These are phyloP conservation scores for Zosterops pallidus DNA, from an alignment of 2,113 vertebrate genomes.

Conservation along the genomic window DNA sequence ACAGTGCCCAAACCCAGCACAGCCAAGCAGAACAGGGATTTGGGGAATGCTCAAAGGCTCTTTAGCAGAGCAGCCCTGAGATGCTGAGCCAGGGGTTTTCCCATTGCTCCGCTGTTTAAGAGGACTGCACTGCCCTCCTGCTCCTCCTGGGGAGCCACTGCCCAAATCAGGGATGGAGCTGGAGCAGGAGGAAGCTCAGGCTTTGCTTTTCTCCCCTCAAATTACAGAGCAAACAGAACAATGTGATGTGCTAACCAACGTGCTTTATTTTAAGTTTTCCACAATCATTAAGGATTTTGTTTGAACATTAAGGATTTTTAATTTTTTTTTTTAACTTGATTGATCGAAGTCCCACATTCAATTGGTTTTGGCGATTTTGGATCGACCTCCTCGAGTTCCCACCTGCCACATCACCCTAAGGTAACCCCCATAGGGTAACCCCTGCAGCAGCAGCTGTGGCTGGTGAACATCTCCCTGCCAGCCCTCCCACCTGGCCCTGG, in stretches of 20 bases:
- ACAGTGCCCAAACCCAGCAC: background rate
- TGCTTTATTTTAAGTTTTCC: constrained; percentile 67
- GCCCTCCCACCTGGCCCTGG: background rate
- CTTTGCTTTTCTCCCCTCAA: background rate
- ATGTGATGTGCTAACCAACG: background rate
- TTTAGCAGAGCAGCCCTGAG: background rate
- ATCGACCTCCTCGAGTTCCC: background rate
- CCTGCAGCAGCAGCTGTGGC: background rate
- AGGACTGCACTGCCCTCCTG: background rate
- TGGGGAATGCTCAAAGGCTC: rapidly evolving
- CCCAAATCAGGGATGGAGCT: background rate
- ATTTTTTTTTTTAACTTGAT: background rate
- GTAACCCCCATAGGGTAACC: background rate
- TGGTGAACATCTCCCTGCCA: background rate
- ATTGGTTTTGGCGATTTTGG: background rate
- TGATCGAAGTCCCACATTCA: background rate
- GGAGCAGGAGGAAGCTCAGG: rapidly evolving
- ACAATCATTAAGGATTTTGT: constrained; percentile 42
- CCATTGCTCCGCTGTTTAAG: background rate
- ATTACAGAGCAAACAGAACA: constrained; percentile 35
- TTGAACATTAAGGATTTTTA: background rate
- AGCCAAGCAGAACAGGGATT: background rate
- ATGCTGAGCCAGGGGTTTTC: background rate
- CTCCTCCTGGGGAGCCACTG: background rate
- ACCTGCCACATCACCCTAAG: background rate